A percentile compares a stretch with the other conserved stretches of the same genome.
Evolutionary conservation across 2,113 vertebrate species (phyloP).

Genomic region (Rhadina sibilatrix): DNA sequence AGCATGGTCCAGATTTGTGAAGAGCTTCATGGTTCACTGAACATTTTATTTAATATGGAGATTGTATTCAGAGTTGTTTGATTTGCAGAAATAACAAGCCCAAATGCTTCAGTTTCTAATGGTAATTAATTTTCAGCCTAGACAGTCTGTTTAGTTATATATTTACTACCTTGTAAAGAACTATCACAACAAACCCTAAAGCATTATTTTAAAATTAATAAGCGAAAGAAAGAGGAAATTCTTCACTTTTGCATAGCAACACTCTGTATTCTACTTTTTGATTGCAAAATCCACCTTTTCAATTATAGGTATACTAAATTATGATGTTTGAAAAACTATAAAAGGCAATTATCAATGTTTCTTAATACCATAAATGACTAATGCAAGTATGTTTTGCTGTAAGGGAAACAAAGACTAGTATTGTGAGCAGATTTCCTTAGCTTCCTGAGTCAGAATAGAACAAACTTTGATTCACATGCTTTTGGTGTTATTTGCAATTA

Average conservation of each 20-base stretch:
- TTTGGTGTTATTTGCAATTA: constrained; percentile 62
- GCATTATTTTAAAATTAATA: constrained; percentile 86
- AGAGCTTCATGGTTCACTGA: constrained; percentile 61
- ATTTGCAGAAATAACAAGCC: constrained; percentile 80
- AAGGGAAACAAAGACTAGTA: constrained; percentile 67
- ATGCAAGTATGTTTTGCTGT: constrained; percentile 69
- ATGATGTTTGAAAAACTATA: constrained; percentile 78
- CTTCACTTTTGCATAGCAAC: constrained; percentile 79
- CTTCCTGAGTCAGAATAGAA: constrained; percentile 55
- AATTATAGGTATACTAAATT: constrained; percentile 82
- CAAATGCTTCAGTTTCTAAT: constrained; percentile 79
- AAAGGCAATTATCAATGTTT: constrained; percentile 83
- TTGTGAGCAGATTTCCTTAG: constrained; percentile 66
- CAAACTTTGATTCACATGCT: constrained; percentile 58
- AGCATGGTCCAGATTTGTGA: constrained; percentile 58
- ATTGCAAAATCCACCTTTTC: constrained; percentile 81
- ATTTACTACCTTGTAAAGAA: constrained; percentile 82
- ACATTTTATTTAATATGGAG: constrained; percentile 74
- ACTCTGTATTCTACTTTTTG: constrained; percentile 75
- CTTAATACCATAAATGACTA: constrained; percentile 78
- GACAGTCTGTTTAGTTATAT: constrained; percentile 79
- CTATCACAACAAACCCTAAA: constrained; percentile 84
- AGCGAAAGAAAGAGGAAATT: constrained; percentile 81
- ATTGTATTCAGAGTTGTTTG: constrained; percentile 75
- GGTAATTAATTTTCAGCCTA: constrained; percentile 83